Base-by-base conservation (phyloP, 2,113 vertebrate species). In the Psittacula cyanocephala region DNA sequence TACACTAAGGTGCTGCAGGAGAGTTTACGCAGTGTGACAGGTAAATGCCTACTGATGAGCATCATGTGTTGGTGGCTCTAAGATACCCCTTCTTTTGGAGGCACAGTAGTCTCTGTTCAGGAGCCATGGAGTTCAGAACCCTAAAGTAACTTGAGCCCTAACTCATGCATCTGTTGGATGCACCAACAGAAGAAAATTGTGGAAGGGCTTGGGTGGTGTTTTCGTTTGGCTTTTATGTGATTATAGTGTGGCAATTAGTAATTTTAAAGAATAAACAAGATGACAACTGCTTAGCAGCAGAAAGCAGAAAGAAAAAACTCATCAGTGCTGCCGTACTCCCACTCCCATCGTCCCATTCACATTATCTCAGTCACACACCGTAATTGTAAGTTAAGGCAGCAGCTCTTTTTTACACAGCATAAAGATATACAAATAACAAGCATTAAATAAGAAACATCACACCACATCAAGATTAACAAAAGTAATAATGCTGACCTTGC, bases 401-500 rank as follows among this genome's bases (percentile, higher is more conserved):
- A 69, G 55, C 41, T 81, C 68, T 94, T 93, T 75, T 88, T 80
- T 59, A 62, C 67, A 62, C 39, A 79, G 39, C 74, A 92, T 82
- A 82, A 95, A 94, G 92, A 79, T 96, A 95, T 91, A 95, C 85
- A 96, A 96, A 97, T 95, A 96, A 95, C 94, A 96, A 95, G 72
- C 95, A 96, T 96, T 97, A 97, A 97, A 97, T 84, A 97, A 96
- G 94, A 97, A 97, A 96, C 95, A 97, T 96, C 10, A 0, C 86
- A 80, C 91, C 76, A 85, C 70, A 91, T 82, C 23, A 59, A 96
- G 90, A 97, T 96, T 97, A 97, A 96, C 95, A 95, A 93, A 97
- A 95, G 88, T 94, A 96, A 97, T 97, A 97, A 85, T 95, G 97
- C 96, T 96, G 95, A 97, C 96, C 90, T 91, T 88, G 97, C 95